These are phyloP conservation scores for Hydra vulgaris DNA, from an alignment of 30 jellyfish, hydroid and myxozoan genomes.

Conservation along the genomic window DNA sequence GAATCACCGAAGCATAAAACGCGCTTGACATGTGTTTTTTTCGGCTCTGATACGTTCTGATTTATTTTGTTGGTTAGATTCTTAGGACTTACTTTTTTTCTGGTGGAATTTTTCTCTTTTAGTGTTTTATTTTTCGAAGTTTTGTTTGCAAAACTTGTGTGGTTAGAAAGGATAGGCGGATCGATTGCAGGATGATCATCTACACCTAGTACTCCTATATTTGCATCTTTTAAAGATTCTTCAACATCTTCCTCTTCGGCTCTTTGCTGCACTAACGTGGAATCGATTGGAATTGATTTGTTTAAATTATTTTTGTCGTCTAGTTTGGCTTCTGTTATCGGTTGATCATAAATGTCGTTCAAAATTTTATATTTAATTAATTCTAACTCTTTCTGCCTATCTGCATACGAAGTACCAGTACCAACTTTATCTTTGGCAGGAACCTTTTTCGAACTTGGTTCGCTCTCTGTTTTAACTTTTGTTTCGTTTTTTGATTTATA, in stretches of 20 bases:
- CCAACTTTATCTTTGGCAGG: slow-evolving; percentile 1
- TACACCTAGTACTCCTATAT: slow-evolving; percentile 12
- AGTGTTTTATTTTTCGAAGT: neutral
- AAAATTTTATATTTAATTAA: slow-evolving; percentile 6
- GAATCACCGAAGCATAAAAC: slow-evolving; percentile 83
- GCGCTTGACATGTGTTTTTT: neutral
- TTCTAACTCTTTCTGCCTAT: slow-evolving; percentile 14
- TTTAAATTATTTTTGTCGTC: slow-evolving; percentile 19
- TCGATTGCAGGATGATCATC: slow-evolving; percentile 27
- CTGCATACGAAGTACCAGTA: slow-evolving; percentile 11
- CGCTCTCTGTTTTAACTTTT: neutral
- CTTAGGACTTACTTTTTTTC: neutral
- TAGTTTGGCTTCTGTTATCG: slow-evolving; percentile 4
- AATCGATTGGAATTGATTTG: slow-evolving; percentile 15
- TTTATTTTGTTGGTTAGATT: neutral
- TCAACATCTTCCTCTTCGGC: neutral
- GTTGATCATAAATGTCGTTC: slow-evolving; percentile 17
- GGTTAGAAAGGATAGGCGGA: neutral
- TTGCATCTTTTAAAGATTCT: slow-evolving; percentile 8
- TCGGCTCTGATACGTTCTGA: neutral
- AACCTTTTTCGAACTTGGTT: neutral
- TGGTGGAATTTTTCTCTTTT: too few species aligned
- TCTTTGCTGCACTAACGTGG: slow-evolving; percentile 2
- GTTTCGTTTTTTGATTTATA: neutral
- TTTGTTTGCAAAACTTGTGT: neutral